Conservation (phyloP, 2,888 invertebrate genomes). For the Agriotes lineatus region DNA sequence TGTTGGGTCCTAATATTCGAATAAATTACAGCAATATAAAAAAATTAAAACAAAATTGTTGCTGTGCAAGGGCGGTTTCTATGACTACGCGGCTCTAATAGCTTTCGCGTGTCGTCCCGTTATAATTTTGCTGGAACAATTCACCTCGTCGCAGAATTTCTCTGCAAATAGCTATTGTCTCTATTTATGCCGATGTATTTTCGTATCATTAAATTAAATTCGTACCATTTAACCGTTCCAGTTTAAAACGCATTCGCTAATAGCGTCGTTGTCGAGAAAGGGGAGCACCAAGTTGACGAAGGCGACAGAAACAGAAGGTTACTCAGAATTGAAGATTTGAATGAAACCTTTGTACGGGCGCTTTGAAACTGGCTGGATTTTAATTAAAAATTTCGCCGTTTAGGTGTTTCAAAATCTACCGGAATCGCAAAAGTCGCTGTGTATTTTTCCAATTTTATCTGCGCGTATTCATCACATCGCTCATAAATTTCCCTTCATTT, state of each 20-base stretch:
- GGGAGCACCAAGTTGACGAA: slow-evolving; percentile 5
- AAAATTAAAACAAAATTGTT: background rate
- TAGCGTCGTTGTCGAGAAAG: slow-evolving; percentile 4
- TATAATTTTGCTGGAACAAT: slow-evolving; percentile 16
- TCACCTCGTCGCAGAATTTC: slow-evolving; percentile 16
- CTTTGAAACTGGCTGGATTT: background rate
- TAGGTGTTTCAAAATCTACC: too few species aligned
- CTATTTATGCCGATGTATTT: slow-evolving; percentile 16
- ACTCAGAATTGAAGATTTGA: background rate
- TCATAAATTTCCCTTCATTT: too few species aligned
- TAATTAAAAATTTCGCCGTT: too few species aligned
- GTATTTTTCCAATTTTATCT: slow-evolving; percentile 3
- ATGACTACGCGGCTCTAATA: slow-evolving; percentile 7
- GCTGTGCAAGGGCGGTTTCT: background rate
- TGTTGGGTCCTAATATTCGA: too few species aligned
- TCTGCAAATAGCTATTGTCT: slow-evolving; percentile 18
- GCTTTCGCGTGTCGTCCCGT: slow-evolving; percentile 12
- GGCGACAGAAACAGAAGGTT: background rate
- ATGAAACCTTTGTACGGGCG: background rate
- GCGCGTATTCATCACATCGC: too few species aligned
- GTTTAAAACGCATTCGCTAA: slow-evolving; percentile 17
- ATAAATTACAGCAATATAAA: too few species aligned
- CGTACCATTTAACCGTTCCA: slow-evolving; percentile 20
- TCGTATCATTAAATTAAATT: slow-evolving; percentile 24
- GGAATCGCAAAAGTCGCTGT: too few species aligned